These are phyloP conservation scores for Lysiphlebus fabarum DNA, from an alignment of 1,140 invertebrate species.

Conservation along the genomic window DNA sequence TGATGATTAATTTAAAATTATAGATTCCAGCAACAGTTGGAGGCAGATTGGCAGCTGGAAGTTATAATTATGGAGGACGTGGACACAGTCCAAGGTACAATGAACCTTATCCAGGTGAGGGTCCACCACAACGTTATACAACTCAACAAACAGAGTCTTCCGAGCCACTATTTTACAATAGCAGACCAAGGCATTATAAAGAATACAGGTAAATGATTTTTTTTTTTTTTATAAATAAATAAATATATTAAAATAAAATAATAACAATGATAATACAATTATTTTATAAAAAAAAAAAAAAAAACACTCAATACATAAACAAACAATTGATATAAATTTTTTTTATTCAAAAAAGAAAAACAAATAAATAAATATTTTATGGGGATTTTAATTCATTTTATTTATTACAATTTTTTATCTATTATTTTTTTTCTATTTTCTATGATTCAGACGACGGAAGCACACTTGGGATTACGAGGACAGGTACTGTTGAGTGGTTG, in stretches of 20 bases:
- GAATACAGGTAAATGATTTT: conserved; percentile 47
- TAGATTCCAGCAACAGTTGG: conserved; percentile 44
- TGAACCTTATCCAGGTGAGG: conserved; percentile 55
- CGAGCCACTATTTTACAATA: conserved; percentile 88
- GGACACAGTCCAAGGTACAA: conserved; percentile 53
- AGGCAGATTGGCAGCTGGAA: conserved; percentile 40
- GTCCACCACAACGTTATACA: conserved; percentile 53
- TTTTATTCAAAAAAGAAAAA: too few relatives aligned
- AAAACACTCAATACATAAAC: not conserved
- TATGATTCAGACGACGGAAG: conserved; percentile 56
- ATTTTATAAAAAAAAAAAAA: not conserved
- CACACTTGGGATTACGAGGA: conserved; percentile 62
- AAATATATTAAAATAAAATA: too few relatives aligned
- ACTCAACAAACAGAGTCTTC: conserved; percentile 56
- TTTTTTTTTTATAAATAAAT: too few relatives aligned
- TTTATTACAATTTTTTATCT: conserved; percentile 1
- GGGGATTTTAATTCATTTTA: not conserved
- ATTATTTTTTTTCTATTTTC: conserved; percentile 39
- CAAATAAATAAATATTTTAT: not conserved
- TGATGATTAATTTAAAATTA: too few relatives aligned
- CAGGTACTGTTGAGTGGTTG: conserved; percentile 53
- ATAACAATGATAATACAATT: too few relatives aligned
- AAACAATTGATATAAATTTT: too few relatives aligned
- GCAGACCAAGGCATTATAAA: conserved; percentile 70
- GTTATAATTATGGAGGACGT: conserved; percentile 50